These are phyloP conservation scores for Spisula subtruncata DNA, from an alignment of 2,888 invertebrate genomes.

Conservation along the genomic window DNA sequence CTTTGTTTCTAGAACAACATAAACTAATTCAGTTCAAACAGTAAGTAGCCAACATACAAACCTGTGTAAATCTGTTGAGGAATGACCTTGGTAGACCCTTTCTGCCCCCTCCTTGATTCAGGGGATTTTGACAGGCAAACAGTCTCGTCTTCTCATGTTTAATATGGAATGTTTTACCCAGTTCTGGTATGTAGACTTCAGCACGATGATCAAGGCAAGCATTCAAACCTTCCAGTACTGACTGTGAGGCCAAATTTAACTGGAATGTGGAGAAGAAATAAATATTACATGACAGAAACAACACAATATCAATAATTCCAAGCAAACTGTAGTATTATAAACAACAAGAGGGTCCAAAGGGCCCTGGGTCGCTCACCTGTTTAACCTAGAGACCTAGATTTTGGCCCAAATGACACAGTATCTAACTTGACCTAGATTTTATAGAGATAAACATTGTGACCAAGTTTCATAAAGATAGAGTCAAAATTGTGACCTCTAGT, in stretches of 20 bases:
- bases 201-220: slow-evolving; percentile 99
- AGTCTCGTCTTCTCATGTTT: slow-evolving; percentile 92
- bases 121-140: slow-evolving; percentile 99
- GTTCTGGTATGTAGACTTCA: slow-evolving; percentile 97
- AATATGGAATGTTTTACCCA: slow-evolving; percentile 95
- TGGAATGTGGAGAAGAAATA: slow-evolving; percentile 78
- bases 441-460: too few relatives aligned
- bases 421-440: too few relatives aligned
- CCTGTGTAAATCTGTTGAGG: slow-evolving; percentile 96
- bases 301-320: too few relatives aligned
- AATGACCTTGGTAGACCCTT: slow-evolving; percentile 98
- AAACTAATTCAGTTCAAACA: too few relatives aligned
- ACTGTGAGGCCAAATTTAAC: slow-evolving; percentile 98
- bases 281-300: neutral
- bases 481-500: too few relatives aligned
- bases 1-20: too few relatives aligned
- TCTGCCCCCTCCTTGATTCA: slow-evolving; percentile 97
- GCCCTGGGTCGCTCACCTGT: too few relatives aligned
- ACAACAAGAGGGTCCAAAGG: too few relatives aligned
- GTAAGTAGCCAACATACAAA: slow-evolving; percentile 55
- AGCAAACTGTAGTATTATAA: too few relatives aligned
- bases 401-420: too few relatives aligned
- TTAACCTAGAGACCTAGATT: too few relatives aligned
- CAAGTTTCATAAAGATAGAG: too few relatives aligned
- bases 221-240: slow-evolving; percentile 99